A percentile compares a stretch with the other conserved stretches of the same genome.
These are phyloP conservation scores for Odontesthes bonariensis DNA, from an alignment of 2,113 vertebrate genomes.

Conservation along the genomic window DNA sequence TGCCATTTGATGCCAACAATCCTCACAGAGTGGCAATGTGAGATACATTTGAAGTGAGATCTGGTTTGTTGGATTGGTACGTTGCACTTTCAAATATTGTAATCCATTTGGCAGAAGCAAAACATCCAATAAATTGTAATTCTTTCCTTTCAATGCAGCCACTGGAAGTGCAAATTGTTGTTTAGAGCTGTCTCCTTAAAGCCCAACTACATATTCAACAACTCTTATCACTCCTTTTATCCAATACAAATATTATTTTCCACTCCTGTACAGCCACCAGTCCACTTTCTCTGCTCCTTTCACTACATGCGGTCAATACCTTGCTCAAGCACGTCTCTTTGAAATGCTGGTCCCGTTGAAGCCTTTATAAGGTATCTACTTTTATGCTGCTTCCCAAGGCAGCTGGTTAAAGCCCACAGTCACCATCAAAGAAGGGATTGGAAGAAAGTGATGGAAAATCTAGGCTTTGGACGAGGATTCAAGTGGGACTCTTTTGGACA, in stretches of 20 bases:
- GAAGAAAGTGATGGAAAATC: constrained; percentile 47
- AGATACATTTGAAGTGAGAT: not conserved
- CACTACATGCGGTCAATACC: not conserved
- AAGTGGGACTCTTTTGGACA: constrained; percentile 14
- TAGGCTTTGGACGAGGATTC: constrained; percentile 45
- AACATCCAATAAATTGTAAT: not conserved
- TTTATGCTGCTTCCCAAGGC: constrained; percentile 28
- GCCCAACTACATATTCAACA: not conserved
- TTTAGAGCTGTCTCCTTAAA: not conserved
- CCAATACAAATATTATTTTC: not conserved
- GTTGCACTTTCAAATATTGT: not conserved
- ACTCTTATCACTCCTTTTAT: not conserved
- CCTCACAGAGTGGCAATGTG: not conserved
- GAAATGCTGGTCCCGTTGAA: constrained; percentile 8
- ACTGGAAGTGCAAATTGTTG: not conserved
- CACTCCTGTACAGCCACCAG: not conserved
- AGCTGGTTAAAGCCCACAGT: constrained; percentile 41
- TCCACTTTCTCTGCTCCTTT: not conserved
- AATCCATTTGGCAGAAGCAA: not conserved
- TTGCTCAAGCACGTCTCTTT: constrained; percentile 6
- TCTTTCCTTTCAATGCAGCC: not conserved
- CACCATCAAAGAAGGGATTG: constrained; percentile 43
- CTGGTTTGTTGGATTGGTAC: not conserved
- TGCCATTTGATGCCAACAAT: not conserved
- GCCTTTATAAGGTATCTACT: constrained; percentile 37